These are phyloP conservation scores for Pantherophis alleghaniensis DNA, from an alignment of 2,797 vertebrate genomes.

Conservation along the genomic window DNA sequence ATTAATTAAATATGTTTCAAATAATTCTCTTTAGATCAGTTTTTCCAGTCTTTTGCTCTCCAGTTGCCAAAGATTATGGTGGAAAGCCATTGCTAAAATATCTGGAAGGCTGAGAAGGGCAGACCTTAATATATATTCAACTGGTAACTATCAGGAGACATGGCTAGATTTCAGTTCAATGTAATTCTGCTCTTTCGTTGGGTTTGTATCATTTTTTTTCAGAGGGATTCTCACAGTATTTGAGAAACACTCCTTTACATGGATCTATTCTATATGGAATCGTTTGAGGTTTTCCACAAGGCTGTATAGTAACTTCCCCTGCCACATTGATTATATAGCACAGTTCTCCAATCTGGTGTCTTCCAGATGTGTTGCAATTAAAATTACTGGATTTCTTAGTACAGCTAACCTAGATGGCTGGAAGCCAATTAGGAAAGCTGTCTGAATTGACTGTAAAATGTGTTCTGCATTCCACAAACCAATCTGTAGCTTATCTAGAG, in stretches of 20 bases:
- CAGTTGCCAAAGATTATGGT: not conserved
- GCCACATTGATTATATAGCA: not conserved
- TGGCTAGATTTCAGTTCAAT: too few relatives aligned
- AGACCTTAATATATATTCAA: not conserved
- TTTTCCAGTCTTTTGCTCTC: not conserved
- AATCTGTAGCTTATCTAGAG: not conserved
- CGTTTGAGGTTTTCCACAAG: not conserved
- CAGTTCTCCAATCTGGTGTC: not conserved
- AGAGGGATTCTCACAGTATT: not conserved
- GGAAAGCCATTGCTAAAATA: not conserved
- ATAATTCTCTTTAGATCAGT: not conserved
- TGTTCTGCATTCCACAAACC: not conserved
- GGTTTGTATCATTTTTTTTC: not conserved
- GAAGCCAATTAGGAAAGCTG: not conserved
- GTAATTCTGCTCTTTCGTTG: not conserved
- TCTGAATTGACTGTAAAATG: not conserved
- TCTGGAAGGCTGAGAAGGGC: not conserved
- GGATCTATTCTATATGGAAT: not conserved
- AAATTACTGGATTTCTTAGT: not conserved
- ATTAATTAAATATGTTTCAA: not conserved
- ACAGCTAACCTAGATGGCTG: not conserved
- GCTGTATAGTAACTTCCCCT: not conserved
- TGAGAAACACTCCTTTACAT: not conserved
- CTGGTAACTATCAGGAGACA: not conserved
- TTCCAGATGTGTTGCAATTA: not conserved